Percentiles rank a stretch among this genome's conserved stretches.
phyloP scores from a whole-genome alignment of 2,113 vertebrate genomes.

The Nyctereutes procyonoides region DNA sequence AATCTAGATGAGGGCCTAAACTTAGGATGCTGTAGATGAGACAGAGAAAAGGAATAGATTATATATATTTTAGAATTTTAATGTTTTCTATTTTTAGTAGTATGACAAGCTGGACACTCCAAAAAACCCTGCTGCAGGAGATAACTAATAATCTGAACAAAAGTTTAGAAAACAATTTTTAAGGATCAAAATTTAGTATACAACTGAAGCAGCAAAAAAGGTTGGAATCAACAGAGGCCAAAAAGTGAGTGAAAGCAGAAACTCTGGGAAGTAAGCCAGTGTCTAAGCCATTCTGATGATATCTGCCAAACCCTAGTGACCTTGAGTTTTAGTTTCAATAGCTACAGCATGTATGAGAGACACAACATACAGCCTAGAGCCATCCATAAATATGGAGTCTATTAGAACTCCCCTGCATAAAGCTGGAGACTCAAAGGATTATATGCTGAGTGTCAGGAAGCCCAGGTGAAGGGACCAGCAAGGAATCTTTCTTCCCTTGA shows the following conservation, averaged over 20 bases:
- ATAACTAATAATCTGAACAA: neutral
- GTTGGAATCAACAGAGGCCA: neutral
- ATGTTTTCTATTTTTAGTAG: neutral
- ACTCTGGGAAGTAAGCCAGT: neutral
- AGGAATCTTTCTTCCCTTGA: neutral
- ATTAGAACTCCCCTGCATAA: neutral
- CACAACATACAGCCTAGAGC: neutral
- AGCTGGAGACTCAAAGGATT: neutral
- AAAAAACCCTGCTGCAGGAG: neutral
- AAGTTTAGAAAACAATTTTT: neutral
- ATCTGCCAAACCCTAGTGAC: neutral
- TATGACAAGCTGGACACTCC: neutral
- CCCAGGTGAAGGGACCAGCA: neutral
- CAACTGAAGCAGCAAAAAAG: neutral
- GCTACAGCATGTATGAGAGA: neutral
- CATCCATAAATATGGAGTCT: neutral
- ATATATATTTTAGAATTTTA: neutral
- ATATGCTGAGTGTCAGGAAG: neutral
- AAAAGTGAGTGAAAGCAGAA: neutral
- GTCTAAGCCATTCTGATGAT: neutral
- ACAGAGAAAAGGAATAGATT: neutral
- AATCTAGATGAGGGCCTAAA: neutral
- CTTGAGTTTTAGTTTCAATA: neutral
- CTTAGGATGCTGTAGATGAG: neutral
- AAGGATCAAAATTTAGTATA: neutral